Conservation (phyloP, 2,797 vertebrate species). For the Sparus aurata region DNA sequence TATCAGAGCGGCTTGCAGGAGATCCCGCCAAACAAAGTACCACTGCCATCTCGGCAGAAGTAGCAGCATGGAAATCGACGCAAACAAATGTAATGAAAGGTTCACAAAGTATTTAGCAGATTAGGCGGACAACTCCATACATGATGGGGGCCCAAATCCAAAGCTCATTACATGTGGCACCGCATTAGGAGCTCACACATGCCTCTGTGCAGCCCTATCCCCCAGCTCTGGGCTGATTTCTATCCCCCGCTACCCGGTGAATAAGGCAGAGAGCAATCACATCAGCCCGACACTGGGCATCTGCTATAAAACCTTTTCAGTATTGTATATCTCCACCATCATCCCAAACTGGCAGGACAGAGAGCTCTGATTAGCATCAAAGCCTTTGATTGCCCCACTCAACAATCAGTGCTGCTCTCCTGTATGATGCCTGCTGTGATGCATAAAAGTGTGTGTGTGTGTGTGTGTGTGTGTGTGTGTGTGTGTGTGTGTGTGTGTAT, state of each 20-base stretch:
- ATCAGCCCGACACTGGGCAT: slow-evolving; percentile 63
- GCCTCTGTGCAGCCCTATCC: slow-evolving; percentile 43
- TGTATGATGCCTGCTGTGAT: slow-evolving; percentile 66
- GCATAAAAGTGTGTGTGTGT: slow-evolving; percentile 28
- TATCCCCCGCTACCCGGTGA: slow-evolving; percentile 52
- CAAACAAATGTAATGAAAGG: slow-evolving; percentile 72
- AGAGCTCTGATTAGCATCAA: slow-evolving; percentile 85
- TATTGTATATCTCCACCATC: slow-evolving; percentile 79
- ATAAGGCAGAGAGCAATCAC: slow-evolving; percentile 76
- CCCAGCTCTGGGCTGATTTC: slow-evolving; percentile 66
- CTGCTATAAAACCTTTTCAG: slow-evolving; percentile 71
- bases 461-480: slow-evolving; percentile 7
- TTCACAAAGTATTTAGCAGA: slow-evolving; percentile 77
- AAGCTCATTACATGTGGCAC: slow-evolving; percentile 76
- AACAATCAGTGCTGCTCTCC: slow-evolving; percentile 80
- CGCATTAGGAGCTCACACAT: slow-evolving; percentile 58
- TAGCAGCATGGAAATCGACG: slow-evolving; percentile 62
- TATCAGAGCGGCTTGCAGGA: slow-evolving; percentile 57
- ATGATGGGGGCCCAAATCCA: slow-evolving; percentile 69
- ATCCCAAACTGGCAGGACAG: slow-evolving; percentile 71
- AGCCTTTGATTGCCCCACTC: slow-evolving; percentile 85
- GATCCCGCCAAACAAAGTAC: slow-evolving; percentile 68
- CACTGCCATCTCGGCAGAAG: slow-evolving; percentile 62
- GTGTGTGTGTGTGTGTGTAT: slow-evolving; percentile 7
- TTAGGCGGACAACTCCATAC: slow-evolving; percentile 62